Percentiles rank a stretch among this genome's conserved stretches.
Conservation (phyloP, 2,113 vertebrate genomes). For the Scophthalmus maximus region DNA sequence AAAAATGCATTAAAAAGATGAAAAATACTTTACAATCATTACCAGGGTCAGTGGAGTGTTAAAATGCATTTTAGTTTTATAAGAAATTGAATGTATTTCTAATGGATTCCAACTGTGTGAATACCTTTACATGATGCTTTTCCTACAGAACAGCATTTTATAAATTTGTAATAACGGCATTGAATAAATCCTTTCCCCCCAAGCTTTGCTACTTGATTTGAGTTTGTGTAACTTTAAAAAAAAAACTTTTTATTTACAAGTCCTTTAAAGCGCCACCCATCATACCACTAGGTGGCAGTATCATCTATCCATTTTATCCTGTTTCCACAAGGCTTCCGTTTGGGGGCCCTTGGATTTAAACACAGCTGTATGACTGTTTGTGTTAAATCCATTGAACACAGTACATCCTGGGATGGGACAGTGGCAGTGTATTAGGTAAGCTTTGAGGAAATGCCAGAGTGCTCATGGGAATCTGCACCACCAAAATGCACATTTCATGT, state of each 20-base stretch:
- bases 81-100: slow-evolving; percentile 82
- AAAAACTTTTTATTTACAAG: background rate
- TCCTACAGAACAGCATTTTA: slow-evolving; percentile 75
- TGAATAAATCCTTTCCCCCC: slow-evolving; percentile 82
- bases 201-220: slow-evolving; percentile 36
- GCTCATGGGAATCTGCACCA: slow-evolving; percentile 59
- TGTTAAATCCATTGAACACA: slow-evolving; percentile 71
- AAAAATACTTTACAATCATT: slow-evolving; percentile 51
- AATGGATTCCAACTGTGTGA: slow-evolving; percentile 67
- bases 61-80: slow-evolving; percentile 71
- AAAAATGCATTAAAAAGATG: slow-evolving; percentile 60
- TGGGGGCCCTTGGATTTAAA: slow-evolving; percentile 35
- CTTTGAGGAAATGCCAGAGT: slow-evolving; percentile 75
- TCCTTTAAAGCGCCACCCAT: background rate
- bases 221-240: background rate
- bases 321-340: background rate
- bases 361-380: slow-evolving; percentile 56
- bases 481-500: slow-evolving; percentile 48
- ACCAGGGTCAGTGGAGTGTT: slow-evolving; percentile 52
- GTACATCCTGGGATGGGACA: slow-evolving; percentile 44
- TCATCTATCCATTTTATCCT: background rate
- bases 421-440: slow-evolving; percentile 58
- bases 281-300: slow-evolving; percentile 58
- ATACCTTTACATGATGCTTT: slow-evolving; percentile 65
- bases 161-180: slow-evolving; percentile 77